Percentiles rank a stretch among this genome's conserved stretches.
These are phyloP conservation scores for Knipowitschia caucasica DNA, from an alignment of 2,797 vertebrate genomes.

Conservation along the genomic window DNA sequence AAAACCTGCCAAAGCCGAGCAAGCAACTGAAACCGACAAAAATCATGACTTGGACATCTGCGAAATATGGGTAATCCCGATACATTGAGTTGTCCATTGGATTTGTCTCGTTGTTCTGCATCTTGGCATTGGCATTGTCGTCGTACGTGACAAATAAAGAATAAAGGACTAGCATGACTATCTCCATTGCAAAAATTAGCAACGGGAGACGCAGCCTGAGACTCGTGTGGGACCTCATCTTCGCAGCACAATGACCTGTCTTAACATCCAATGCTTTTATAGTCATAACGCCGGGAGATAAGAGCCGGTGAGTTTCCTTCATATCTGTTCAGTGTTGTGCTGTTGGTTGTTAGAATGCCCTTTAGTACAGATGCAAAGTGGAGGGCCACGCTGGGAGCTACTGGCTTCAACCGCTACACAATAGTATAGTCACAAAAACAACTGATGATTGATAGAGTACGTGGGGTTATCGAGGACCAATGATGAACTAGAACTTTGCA, in stretches of 20 bases:
- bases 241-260: constrained; percentile 5
- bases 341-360: constrained; percentile 29
- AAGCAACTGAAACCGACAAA: constrained; percentile 80
- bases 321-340: not conserved
- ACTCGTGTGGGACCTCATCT: constrained; percentile 46
- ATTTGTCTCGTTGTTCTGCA: constrained; percentile 45
- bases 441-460: not conserved
- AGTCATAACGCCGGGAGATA: constrained; percentile 57
- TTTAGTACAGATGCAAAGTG: constrained; percentile 29
- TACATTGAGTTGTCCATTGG: constrained; percentile 64
- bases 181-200: constrained; percentile 71
- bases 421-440: not conserved
- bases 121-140: constrained; percentile 46
- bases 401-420: not conserved
- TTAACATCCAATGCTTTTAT: not conserved
- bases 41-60: constrained; percentile 82
- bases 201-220: constrained; percentile 65
- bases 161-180: constrained; percentile 65
- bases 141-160: constrained; percentile 73
- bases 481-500: not conserved
- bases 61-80: constrained; percentile 75
- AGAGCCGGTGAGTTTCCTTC: constrained; percentile 25
- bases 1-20: constrained; percentile 76
- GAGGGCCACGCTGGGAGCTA: not conserved
- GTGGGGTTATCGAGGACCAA: not conserved